A percentile compares a stretch with the other conserved stretches of the same genome.
These are phyloP conservation scores for Pseudonaja textilis DNA, from an alignment of 2,113 vertebrate genomes.

Conservation along the genomic window DNA sequence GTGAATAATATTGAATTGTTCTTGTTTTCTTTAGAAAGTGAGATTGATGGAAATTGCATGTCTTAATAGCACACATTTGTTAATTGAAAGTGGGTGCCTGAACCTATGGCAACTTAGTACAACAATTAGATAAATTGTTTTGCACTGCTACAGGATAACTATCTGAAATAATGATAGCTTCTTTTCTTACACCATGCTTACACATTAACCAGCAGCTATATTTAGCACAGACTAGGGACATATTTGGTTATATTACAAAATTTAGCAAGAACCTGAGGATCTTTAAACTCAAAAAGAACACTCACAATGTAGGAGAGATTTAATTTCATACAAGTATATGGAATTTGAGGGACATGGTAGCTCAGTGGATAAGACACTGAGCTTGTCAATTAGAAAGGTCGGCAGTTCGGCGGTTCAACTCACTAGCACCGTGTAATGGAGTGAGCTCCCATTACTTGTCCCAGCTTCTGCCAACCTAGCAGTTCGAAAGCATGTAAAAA, in stretches of 20 bases:
- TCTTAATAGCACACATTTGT: not conserved
- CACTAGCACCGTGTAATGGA: no score
- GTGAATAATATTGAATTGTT: not conserved
- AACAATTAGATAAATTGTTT: no score
- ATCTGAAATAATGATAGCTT: not conserved
- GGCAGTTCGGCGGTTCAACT: no score
- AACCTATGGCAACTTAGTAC: not conserved
- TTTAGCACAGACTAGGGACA: not conserved
- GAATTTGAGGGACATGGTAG: not conserved
- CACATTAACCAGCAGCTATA: not conserved
- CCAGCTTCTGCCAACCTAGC: no score
- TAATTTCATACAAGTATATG: not conserved
- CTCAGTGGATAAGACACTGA: no score
- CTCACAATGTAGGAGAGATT: not conserved
- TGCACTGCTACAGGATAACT: not conserved
- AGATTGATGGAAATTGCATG: not conserved
- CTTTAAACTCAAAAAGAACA: not conserved
- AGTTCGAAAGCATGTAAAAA: no score
- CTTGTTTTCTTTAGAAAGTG: not conserved
- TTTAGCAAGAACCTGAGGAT: not conserved
- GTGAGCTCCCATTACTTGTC: no score
- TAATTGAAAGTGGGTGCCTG: not conserved
- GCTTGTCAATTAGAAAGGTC: no score
- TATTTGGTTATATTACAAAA: not conserved
- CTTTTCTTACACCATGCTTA: not conserved